Base-by-base conservation (phyloP, 2,797 vertebrate species). In the Gymnopithys bicolor region DNA sequence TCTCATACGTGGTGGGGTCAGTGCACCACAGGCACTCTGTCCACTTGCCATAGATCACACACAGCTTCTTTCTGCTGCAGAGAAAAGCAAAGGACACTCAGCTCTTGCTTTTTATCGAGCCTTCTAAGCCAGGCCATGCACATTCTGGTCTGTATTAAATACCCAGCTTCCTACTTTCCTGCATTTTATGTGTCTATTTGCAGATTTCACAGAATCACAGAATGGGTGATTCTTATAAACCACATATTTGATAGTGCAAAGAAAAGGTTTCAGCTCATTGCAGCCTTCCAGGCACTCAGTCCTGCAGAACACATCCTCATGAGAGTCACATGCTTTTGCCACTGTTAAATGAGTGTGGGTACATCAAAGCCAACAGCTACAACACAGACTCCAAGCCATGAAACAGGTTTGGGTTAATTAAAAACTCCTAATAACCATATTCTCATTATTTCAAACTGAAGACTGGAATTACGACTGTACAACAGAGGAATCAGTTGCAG, bases 31-130 rank as follows among this genome's bases (percentile, higher is more conserved):
- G 97, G 69, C 99, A 99, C 92, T 99, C 99, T 0, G 99, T 99
- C 99, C 99, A 99, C 94, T 99, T 99, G 60, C 99, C 99, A 33
- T 99, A 99, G 96, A 99, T 99, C 52, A 99, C 97, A 22, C 98
- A 98, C 51, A 98, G 98, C 97, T 99, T 99, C 98, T 98, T 99
- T 95, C 98, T 99, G 97, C 99, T 99, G 97, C 45, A 81, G 33
- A 60, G 59, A 69, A 81, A 78, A 73, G 48, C 23, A 69, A 76
- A 85, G 16, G 30, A 89, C 32, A 48, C n/a, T 82, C 19, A 85
- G 46, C 23, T 93, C 70, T 48, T 62, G 24, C 33, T 84, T 46
- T 45, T 58, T 32, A 45, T 0, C 58, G 51, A 55, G 48, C 66
- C 48, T 63, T 56, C 70, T 28, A 75, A 93, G 35, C 23, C 66